Evolutionary conservation across 2,888 invertebrate genomes (phyloP), one percentile per base, ranked within the genome.

Genomic region (Thysanoteuthis rhombus): DNA sequence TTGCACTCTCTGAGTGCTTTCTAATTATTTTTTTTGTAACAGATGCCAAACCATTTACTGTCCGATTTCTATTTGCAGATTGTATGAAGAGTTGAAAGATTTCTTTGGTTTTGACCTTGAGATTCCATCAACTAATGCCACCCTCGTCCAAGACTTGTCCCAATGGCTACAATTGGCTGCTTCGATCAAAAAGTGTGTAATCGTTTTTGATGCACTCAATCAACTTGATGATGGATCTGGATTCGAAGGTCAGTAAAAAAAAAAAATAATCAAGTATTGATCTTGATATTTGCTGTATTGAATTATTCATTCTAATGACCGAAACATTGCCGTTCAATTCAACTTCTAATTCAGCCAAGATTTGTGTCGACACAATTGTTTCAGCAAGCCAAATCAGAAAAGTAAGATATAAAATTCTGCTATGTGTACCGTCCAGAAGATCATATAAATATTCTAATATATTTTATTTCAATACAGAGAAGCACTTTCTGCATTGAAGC

Each of bases 201-300:
- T 96, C 92, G 95, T 96, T 10, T 94, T 96, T n/a, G 96, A 96
- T 94, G 96, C 96, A 58, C 94, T 96, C n/a, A 96, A 96, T 94
- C 96, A 96, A 94, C 95, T 96, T 45, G 95, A 96, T 94, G 95
- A 95, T 93, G 96, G 95, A 22, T 93, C 95, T 16, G 96, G 96
- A 89, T 94, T 92, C 32, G 94, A 94, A 75, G 45, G n/a, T 42
- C 42, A 28, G 22, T 40, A n/a, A 16, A 92, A n/a, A 45, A 39
- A 8, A 10, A 5, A 90, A 90, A 45, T 1, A 12, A 12, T 16
- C 19, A 45, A 16, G 16, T 45, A 45, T 45, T 19, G 12, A 4
- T 45, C 45, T 45, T 12, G 12, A 12, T n/a, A n/a, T n/a, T n/a
- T n/a, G n/a, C n/a, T n/a, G n/a, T n/a, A n/a, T n/a, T n/a, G n/a